phyloP scores from a whole-genome alignment of 2,888 invertebrate genomes.

The Epinotia nisella region DNA sequence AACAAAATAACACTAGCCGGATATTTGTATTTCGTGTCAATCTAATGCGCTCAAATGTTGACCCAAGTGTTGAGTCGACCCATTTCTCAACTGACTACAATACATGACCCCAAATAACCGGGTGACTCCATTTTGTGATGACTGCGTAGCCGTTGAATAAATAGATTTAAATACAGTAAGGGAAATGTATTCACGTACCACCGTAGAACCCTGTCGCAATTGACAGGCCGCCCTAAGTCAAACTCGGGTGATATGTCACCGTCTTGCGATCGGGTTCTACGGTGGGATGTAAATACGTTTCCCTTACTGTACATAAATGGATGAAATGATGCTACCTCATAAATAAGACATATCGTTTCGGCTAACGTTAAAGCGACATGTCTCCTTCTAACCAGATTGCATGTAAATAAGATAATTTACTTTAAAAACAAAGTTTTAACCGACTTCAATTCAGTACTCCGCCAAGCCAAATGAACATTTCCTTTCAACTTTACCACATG shows the following conservation, averaged over 20 bases:
- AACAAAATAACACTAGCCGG: not conserved
- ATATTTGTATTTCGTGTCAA: not conserved
- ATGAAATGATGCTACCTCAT: not conserved
- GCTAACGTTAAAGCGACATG: not conserved
- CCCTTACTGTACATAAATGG: too few species aligned
- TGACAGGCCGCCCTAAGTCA: too few species aligned
- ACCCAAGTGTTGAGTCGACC: conserved; percentile 20
- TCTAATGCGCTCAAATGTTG: not conserved
- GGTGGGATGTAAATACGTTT: too few species aligned
- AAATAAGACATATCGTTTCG: not conserved
- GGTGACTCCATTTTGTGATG: conserved; percentile 3
- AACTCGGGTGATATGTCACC: too few species aligned
- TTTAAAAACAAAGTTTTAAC: too few species aligned
- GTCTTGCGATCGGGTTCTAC: too few species aligned
- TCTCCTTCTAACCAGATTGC: not conserved
- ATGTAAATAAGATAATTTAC: not conserved
- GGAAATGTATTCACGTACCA: too few species aligned
- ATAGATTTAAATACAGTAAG: conserved; percentile 11
- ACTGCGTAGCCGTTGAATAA: not conserved
- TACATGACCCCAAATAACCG: conserved; percentile 14
- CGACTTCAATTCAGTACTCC: too few species aligned
- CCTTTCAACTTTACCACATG: too few species aligned
- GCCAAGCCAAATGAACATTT: too few species aligned
- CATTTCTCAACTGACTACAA: conserved; percentile 9
- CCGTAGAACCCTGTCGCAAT: too few species aligned